Evolutionary conservation across 2,888 invertebrate genomes (phyloP).

Genomic region (Noctua comes): DNA sequence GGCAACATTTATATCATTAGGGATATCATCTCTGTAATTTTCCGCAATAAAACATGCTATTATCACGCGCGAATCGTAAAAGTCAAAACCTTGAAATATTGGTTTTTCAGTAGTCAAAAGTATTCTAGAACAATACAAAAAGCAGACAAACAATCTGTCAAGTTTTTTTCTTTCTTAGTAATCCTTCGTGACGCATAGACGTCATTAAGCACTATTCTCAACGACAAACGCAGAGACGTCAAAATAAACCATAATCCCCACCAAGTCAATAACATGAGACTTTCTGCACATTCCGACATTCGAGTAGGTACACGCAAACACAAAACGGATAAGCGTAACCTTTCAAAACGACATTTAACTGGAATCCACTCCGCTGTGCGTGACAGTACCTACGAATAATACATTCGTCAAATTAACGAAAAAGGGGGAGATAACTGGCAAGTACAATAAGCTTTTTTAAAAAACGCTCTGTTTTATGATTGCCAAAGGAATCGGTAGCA

Average conservation of each 20-base stretch:
- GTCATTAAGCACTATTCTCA: constrained; percentile 35
- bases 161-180: constrained; percentile 34
- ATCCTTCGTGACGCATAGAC: constrained; percentile 40
- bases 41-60: constrained; percentile 42
- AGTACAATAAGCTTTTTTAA: constrained; percentile 54
- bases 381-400: constrained; percentile 61
- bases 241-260: constrained; percentile 50
- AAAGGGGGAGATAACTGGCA: constrained; percentile 54
- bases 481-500: constrained; percentile 70
- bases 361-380: constrained; percentile 53
- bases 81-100: constrained; percentile 48
- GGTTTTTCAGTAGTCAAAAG: constrained; percentile 32
- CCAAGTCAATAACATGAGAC: constrained; percentile 27
- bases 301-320: constrained; percentile 33
- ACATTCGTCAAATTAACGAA: constrained; percentile 65
- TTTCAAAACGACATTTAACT: constrained; percentile 60
- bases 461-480: constrained; percentile 71
- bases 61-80: constrained; percentile 47
- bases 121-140: constrained; percentile 47
- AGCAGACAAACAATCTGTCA: constrained; percentile 21
- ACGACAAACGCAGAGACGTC: constrained; percentile 31
- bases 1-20: constrained; percentile 52
- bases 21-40: constrained; percentile 45
- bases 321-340: constrained; percentile 50
- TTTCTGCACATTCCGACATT: constrained; percentile 50